Evolutionary conservation across 1,140 invertebrate species (phyloP).

Genomic region (Goniozus legneri): DNA sequence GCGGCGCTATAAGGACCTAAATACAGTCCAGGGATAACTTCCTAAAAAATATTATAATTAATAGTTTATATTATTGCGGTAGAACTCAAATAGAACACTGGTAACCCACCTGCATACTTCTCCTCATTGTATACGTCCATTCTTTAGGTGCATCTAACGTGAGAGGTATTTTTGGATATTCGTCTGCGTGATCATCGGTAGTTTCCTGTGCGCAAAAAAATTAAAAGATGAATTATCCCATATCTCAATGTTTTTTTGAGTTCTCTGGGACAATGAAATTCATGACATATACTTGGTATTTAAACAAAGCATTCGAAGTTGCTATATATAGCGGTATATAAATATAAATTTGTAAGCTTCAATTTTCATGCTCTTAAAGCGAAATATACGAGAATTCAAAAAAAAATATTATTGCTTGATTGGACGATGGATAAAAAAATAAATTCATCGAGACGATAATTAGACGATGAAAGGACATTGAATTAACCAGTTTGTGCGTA

Average conservation of each 20-base stretch:
- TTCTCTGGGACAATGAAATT: neutral
- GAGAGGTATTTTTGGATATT: conserved; percentile 27
- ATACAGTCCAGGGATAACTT: conserved; percentile 67
- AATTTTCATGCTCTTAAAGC: no score
- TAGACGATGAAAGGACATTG: no score
- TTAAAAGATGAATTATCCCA: conserved; percentile 7
- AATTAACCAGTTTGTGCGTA: no score
- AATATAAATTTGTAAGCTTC: no score
- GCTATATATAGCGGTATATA: no score
- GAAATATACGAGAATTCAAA: no score
- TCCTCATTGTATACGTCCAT: conserved; percentile 65
- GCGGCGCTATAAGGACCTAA: conserved; percentile 66
- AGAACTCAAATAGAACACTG: neutral
- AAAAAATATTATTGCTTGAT: no score
- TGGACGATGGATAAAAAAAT: no score
- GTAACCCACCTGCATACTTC: conserved; percentile 60
- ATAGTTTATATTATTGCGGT: neutral
- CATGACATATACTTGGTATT: no score
- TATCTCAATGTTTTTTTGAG: neutral
- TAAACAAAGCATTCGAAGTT: no score
- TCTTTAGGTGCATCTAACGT: conserved; percentile 40
- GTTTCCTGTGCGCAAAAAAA: conserved; percentile 27
- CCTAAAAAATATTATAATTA: conserved; percentile 35
- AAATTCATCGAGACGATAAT: no score
- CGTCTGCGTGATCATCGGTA: conserved; percentile 25